These are phyloP conservation scores for Menura novaehollandiae DNA, from an alignment of 2,113 vertebrate genomes.

Conservation along the genomic window DNA sequence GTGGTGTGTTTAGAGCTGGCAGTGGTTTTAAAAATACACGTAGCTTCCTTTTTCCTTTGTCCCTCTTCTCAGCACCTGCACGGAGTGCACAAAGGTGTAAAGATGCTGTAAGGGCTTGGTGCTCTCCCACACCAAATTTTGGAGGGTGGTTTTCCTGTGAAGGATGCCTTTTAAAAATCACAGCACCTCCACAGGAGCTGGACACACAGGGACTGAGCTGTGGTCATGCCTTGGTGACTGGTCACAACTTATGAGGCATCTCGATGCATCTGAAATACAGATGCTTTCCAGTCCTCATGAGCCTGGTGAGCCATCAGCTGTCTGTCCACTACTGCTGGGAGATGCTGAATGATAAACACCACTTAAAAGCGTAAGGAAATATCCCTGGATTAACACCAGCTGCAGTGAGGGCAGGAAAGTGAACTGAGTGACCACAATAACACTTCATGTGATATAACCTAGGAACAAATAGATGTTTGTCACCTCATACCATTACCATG, in stretches of 20 bases:
- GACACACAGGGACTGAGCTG: not conserved
- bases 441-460: not conserved
- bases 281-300: not conserved
- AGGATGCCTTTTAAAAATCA: not conserved
- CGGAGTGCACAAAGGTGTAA: not conserved
- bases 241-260: not conserved
- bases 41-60: not conserved
- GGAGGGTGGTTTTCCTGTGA: not conserved
- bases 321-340: not conserved
- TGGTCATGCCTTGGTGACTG: not conserved
- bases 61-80: not conserved
- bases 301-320: not conserved
- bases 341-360: not conserved
- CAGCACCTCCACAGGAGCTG: not conserved
- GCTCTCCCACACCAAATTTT: not conserved
- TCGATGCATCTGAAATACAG: not conserved
- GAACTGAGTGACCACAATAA: not conserved
- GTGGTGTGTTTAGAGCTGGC: not conserved
- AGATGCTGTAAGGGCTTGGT: not conserved
- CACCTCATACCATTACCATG: accelerated
- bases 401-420: not conserved
- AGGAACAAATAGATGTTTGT: not conserved
- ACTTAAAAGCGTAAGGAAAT: not conserved
- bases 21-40: not conserved
- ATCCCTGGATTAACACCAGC: not conserved